A percentile compares a stretch with the other conserved stretches of the same genome.
These are phyloP conservation scores for Orchesellides sinensis DNA, from an alignment of 2,888 invertebrate genomes.

Conservation along the genomic window DNA sequence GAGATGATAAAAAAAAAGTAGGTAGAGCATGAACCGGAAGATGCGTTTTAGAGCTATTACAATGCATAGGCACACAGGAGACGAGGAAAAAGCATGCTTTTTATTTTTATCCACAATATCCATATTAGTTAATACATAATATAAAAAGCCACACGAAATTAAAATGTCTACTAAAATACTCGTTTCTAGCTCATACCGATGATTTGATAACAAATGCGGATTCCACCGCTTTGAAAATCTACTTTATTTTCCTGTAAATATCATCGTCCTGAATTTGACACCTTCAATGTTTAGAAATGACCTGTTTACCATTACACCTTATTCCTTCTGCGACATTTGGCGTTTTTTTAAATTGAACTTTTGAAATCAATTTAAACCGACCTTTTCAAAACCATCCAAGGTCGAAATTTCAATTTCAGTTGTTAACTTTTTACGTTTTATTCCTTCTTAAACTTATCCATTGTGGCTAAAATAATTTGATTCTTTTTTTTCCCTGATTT, in stretches of 20 bases:
- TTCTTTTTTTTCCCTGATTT: background rate
- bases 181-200: too few relatives aligned
- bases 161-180: too few relatives aligned
- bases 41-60: constrained; percentile 21
- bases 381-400: constrained; percentile 47
- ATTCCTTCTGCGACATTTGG: too few relatives aligned
- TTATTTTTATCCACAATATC: too few relatives aligned
- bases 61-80: background rate
- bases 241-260: background rate
- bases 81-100: constrained; percentile 21
- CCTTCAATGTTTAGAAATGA: constrained; percentile 11
- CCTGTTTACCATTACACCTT: too few relatives aligned
- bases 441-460: background rate
- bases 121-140: too few relatives aligned
- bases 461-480: background rate
- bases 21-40: constrained; percentile 28
- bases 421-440: constrained; percentile 1
- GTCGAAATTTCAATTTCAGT: constrained; percentile 54
- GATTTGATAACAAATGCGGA: too few relatives aligned
- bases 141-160: too few relatives aligned
- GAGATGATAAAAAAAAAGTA: constrained; percentile 7
- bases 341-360: background rate
- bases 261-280: constrained; percentile 2
- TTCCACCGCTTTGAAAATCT: too few relatives aligned
- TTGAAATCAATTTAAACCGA: background rate